Evolutionary conservation across 2,888 invertebrate genomes (phyloP).

Genomic region (Scrobipalpa atriplicella): DNA sequence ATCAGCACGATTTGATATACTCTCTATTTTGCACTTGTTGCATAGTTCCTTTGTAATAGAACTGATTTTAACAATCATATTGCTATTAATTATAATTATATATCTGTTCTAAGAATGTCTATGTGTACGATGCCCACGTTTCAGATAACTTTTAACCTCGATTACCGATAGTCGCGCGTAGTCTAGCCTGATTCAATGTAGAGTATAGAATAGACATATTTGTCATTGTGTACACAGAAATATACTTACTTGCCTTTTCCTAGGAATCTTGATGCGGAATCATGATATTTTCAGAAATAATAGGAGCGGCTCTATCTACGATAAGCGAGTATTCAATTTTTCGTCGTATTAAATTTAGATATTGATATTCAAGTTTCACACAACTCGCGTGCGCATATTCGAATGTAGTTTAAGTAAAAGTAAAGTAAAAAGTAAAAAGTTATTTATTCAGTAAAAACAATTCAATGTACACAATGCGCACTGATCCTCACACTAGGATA

Average conservation of each 20-base stretch:
- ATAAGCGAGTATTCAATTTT: not conserved
- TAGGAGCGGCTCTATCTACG: not conserved
- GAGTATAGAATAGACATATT: not conserved
- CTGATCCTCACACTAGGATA: too few relatives aligned
- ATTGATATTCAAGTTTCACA: too few relatives aligned
- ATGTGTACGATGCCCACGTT: not conserved
- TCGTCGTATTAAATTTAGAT: too few relatives aligned
- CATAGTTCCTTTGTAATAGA: not conserved
- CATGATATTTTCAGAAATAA: not conserved
- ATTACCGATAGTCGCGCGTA: not conserved
- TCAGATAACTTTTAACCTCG: slow-evolving; percentile 16
- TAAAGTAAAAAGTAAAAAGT: too few relatives aligned
- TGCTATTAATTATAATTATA: not conserved
- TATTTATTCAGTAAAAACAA: too few relatives aligned
- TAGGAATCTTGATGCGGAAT: not conserved
- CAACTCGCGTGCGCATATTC: too few relatives aligned
- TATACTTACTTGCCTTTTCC: not conserved
- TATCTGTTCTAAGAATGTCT: not conserved
- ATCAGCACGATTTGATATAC: too few relatives aligned
- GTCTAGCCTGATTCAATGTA: not conserved
- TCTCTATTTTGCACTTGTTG: not conserved
- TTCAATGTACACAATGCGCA: too few relatives aligned
- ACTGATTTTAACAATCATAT: not conserved
- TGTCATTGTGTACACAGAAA: not conserved
- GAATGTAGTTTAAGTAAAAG: too few relatives aligned